phyloP scores from a whole-genome alignment of 2,113 vertebrate species.

The Hucho hucho region DNA sequence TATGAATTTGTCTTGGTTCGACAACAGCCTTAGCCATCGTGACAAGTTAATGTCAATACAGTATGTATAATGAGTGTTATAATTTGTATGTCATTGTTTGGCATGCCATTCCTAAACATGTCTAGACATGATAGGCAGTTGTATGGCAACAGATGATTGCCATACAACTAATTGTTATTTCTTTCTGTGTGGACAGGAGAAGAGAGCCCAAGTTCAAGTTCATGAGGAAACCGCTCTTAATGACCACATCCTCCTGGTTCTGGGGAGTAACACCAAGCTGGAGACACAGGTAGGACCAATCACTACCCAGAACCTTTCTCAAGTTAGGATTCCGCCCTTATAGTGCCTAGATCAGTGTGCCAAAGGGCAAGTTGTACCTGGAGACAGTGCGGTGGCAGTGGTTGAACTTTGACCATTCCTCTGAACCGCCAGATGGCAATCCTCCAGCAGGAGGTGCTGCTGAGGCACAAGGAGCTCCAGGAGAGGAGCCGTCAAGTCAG shows the following conservation, averaged over 20 bases:
- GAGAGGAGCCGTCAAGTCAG: conserved; percentile 75
- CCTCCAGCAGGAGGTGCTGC: conserved; percentile 74
- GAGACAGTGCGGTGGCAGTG: neutral
- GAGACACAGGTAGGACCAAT: conserved; percentile 74
- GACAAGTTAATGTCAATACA: too few relatives aligned
- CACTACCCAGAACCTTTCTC: too few relatives aligned
- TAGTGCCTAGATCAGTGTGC: too few relatives aligned
- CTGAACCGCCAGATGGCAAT: conserved; percentile 73
- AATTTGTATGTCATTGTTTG: too few relatives aligned
- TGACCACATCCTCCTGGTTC: conserved; percentile 82
- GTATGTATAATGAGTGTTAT: too few relatives aligned
- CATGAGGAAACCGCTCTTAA: conserved; percentile 77
- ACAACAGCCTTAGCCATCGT: too few relatives aligned
- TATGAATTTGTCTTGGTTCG: too few relatives aligned
- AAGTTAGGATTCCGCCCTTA: too few relatives aligned
- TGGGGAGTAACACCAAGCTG: conserved; percentile 79
- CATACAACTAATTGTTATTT: neutral
- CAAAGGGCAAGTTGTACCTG: too few relatives aligned
- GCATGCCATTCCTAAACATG: too few relatives aligned
- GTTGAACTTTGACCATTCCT: neutral
- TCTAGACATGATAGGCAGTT: too few relatives aligned
- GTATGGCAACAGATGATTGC: too few relatives aligned
- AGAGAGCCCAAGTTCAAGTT: conserved; percentile 72
- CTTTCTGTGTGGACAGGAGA: conserved; percentile 66
- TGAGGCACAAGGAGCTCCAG: conserved; percentile 81